Conservation (phyloP, 2,797 vertebrate genomes). For the Garrulus glandarius region DNA sequence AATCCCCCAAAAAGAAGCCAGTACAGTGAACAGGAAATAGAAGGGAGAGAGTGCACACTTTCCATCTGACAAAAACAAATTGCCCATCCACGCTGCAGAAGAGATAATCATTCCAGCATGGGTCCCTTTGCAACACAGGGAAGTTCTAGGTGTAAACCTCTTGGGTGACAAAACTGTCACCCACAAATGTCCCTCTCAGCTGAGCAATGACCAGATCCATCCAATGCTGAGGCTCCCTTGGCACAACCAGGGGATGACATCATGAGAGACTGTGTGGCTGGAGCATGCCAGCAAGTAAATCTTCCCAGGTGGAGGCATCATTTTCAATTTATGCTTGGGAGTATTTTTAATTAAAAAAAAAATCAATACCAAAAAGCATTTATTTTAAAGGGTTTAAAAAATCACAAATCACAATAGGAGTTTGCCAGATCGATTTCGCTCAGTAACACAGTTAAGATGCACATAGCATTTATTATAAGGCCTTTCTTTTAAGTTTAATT, state of each 20-base stretch:
- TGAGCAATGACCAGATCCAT: not conserved
- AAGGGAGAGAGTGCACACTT: constrained; percentile 42
- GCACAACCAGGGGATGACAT: not conserved
- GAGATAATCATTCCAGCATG: constrained; percentile 33
- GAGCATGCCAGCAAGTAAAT: constrained; percentile 25
- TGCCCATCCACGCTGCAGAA: constrained; percentile 70
- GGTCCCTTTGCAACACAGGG: constrained; percentile 30
- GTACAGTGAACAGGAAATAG: constrained; percentile 72
- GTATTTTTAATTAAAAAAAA: constrained; percentile 74
- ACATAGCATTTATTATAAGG: constrained; percentile 71
- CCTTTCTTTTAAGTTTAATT: constrained; percentile 61
- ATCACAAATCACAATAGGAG: constrained; percentile 66
- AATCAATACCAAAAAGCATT: constrained; percentile 69
- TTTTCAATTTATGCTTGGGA: constrained; percentile 67
- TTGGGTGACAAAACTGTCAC: not conserved
- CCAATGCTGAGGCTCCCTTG: not conserved
- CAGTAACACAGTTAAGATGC: constrained; percentile 51
- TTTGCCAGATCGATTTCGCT: constrained; percentile 65
- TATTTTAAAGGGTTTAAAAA: constrained; percentile 70
- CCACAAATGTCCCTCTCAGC: not conserved
- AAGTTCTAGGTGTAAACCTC: constrained; percentile 10
- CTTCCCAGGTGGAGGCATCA: constrained; percentile 47
- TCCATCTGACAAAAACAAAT: constrained; percentile 56
- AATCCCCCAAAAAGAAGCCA: constrained; percentile 73
- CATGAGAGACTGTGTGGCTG: not conserved